Evolutionary conservation across 2,888 invertebrate genomes (phyloP).

Genomic region (Linnaemya vulpina): DNA sequence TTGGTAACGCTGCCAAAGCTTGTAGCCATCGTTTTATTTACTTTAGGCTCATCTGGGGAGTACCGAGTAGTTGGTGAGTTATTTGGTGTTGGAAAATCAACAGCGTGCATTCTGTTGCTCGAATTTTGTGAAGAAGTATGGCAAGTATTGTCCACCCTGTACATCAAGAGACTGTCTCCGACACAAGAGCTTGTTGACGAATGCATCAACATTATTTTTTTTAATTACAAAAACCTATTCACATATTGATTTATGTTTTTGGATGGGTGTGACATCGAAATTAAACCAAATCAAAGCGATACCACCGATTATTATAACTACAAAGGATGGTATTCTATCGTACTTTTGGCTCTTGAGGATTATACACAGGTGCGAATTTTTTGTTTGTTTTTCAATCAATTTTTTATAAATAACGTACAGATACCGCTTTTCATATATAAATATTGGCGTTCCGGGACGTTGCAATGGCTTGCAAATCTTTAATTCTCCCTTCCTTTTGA

Average conservation of each 20-base stretch:
- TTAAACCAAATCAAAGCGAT: constrained; percentile 16
- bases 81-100: no score
- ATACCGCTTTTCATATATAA: constrained; percentile 7
- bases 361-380: constrained; percentile 14
- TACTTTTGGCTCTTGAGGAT: constrained; percentile 11
- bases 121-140: no score
- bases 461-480: constrained; percentile 3
- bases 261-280: constrained; percentile 21
- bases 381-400: background rate
- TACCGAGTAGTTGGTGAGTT: no score
- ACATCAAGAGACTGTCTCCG: constrained; percentile 10
- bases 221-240: no score
- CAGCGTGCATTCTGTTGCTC: background rate
- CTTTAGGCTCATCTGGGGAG: no score
- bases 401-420: background rate
- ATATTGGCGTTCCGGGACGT: background rate
- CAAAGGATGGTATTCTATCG: no score
- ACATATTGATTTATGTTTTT: background rate
- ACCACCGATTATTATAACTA: constrained; percentile 3
- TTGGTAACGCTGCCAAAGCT: no score
- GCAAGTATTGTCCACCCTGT: no score
- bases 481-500: constrained; percentile 8
- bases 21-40: no score
- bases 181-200: background rate
- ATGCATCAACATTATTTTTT: no score